A percentile compares a stretch with the other conserved stretches of the same genome.
Evolutionary conservation across 2,888 invertebrate species (phyloP).

Genomic region (Scaptodrosophila latifasciaeformis): DNA sequence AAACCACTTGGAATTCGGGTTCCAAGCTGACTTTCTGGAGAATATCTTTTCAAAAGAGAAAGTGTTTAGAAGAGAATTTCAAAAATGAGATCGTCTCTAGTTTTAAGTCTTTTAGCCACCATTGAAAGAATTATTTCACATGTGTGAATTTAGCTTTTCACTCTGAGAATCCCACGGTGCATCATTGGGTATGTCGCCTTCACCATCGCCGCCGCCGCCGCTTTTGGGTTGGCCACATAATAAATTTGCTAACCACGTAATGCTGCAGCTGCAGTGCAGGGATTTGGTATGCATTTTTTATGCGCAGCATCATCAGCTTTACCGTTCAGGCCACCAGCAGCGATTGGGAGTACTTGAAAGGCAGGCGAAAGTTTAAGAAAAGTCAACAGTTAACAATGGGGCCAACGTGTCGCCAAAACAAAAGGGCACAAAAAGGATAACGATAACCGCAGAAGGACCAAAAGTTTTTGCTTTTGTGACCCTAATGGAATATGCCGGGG

Average conservation of each 20-base stretch:
- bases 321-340: neutral
- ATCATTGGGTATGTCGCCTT: too few relatives aligned
- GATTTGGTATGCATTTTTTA: constrained; percentile 67
- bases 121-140: too few relatives aligned
- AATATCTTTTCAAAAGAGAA: too few relatives aligned
- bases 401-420: constrained; percentile 10
- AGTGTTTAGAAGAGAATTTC: too few relatives aligned
- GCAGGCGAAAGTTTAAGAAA: constrained; percentile 62
- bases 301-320: constrained; percentile 27
- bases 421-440: constrained; percentile 14
- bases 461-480: constrained; percentile 45
- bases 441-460: constrained; percentile 38
- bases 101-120: too few relatives aligned
- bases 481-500: constrained; percentile 52
- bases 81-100: too few relatives aligned
- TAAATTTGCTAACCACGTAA: constrained; percentile 74
- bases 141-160: too few relatives aligned
- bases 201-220: too few relatives aligned
- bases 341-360: neutral
- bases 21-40: too few relatives aligned
- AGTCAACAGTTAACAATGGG: constrained; percentile 70
- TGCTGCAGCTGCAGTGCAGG: constrained; percentile 72
- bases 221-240: constrained; percentile 48
- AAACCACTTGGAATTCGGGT: too few relatives aligned
- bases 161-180: too few relatives aligned